These are phyloP conservation scores for Theocolax elegans DNA, from an alignment of 1,140 invertebrate genomes.

Conservation along the genomic window DNA sequence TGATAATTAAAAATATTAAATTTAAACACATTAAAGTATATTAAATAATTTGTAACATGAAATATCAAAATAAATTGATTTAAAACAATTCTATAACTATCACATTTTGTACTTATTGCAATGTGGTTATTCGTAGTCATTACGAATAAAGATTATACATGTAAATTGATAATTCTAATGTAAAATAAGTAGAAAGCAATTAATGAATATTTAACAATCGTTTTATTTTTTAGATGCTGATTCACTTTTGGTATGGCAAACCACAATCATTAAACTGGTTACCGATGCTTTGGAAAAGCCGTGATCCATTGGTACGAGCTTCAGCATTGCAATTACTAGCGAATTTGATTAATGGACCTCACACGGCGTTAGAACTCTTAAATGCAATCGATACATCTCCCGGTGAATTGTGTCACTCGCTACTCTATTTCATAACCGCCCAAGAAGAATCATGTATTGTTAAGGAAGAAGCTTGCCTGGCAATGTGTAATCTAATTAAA, in stretches of 20 bases:
- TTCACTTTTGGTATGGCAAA: slow-evolving; percentile 58
- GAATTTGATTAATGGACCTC: slow-evolving; percentile 60
- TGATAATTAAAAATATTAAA: background rate
- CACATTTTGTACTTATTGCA: no score
- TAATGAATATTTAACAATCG: no score
- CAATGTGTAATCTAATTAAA: slow-evolving; percentile 57
- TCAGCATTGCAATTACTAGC: slow-evolving; percentile 67
- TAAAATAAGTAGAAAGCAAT: no score
- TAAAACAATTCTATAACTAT: no score
- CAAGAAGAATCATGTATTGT: slow-evolving; percentile 61
- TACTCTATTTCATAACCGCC: slow-evolving; percentile 53
- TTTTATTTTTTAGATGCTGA: slow-evolving; percentile 54
- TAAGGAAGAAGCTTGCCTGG: slow-evolving; percentile 60
- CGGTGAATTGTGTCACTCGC: slow-evolving; percentile 53
- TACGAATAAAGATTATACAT: no score
- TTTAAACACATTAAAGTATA: no score
- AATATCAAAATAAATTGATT: no score
- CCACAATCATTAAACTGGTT: slow-evolving; percentile 61
- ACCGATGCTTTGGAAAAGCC: slow-evolving; percentile 63
- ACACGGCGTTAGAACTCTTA: slow-evolving; percentile 60
- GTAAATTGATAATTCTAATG: no score
- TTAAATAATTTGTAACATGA: no score
- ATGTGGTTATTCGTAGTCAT: no score
- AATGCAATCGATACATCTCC: slow-evolving; percentile 56
- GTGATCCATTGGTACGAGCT: slow-evolving; percentile 69